These are phyloP conservation scores for Origma solitaria DNA, from an alignment of 2,113 vertebrate species.

Conservation along the genomic window DNA sequence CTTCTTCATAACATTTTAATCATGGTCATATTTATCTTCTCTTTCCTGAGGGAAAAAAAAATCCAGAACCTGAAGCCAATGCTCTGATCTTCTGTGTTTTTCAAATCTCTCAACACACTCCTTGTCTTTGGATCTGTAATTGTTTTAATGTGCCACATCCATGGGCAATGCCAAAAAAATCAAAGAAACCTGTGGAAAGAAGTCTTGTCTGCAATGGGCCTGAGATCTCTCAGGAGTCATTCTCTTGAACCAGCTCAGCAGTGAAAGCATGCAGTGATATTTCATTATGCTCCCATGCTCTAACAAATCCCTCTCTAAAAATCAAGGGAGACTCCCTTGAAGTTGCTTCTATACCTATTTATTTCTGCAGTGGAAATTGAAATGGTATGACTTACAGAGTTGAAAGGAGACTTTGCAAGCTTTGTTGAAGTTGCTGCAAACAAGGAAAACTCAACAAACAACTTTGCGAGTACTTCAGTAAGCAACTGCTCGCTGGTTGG, in stretches of 20 bases:
- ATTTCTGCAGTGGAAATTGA: background rate
- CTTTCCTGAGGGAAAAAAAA: background rate
- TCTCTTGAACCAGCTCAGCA: background rate
- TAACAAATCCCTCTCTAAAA: background rate
- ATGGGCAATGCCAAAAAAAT: background rate
- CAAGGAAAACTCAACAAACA: slow-evolving; percentile 40
- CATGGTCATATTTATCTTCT: background rate
- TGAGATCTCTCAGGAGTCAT: background rate
- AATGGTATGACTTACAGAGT: background rate
- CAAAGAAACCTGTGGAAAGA: background rate
- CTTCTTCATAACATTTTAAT: background rate
- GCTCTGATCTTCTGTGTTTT: background rate
- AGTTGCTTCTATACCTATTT: background rate
- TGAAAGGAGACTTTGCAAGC: background rate
- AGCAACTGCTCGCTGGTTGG: background rate
- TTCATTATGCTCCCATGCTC: background rate
- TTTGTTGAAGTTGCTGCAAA: slow-evolving; percentile 8
- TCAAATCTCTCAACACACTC: background rate
- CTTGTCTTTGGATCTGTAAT: background rate
- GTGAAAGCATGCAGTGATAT: background rate
- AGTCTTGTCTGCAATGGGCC: background rate
- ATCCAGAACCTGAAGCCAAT: background rate
- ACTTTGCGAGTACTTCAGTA: background rate
- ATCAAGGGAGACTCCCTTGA: background rate
- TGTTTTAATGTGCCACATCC: background rate